A percentile compares a stretch with the other conserved stretches of the same genome.
These are phyloP conservation scores for Sarcoramphus papa DNA, from an alignment of 2,797 vertebrate species.

Conservation along the genomic window DNA sequence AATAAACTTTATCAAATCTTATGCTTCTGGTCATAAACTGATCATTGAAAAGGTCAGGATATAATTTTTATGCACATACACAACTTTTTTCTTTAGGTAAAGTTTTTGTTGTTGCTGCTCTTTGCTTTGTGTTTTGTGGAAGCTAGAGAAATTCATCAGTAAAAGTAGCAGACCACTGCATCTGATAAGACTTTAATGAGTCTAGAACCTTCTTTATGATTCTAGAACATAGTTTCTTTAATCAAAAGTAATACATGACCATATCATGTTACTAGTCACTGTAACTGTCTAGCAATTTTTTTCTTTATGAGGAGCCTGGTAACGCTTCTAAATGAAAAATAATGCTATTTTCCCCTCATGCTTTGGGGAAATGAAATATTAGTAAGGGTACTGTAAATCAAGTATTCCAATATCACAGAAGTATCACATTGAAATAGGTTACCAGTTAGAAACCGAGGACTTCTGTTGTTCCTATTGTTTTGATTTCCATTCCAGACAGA, in stretches of 20 bases:
- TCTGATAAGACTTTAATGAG: not conserved
- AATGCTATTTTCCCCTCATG: not conserved
- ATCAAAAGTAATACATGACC: not conserved
- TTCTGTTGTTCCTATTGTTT: not conserved
- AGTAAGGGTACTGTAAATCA: not conserved
- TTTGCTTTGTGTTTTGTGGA: not conserved
- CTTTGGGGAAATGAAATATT: not conserved
- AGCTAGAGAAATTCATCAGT: not conserved
- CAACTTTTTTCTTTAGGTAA: not conserved
- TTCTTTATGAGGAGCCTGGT: not conserved
- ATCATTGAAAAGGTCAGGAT: slow-evolving; percentile 44
- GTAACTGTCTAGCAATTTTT: not conserved
- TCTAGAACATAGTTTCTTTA: not conserved
- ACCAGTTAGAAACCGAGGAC: not conserved
- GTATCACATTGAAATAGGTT: not conserved
- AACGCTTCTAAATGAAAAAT: not conserved
- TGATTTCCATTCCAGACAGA: not conserved
- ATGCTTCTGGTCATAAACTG: slow-evolving; percentile 22
- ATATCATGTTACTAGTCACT: not conserved
- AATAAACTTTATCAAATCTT: slow-evolving; percentile 26
- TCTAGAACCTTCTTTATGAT: not conserved
- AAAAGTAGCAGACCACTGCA: not conserved
- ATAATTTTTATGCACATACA: slow-evolving; percentile 18
- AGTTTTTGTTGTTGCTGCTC: not conserved
- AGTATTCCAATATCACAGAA: not conserved